Percentiles rank a stretch among this genome's conserved stretches.
phyloP scores from a whole-genome alignment of 2,797 vertebrate genomes.

The Cryptoblepharus egeriae region DNA sequence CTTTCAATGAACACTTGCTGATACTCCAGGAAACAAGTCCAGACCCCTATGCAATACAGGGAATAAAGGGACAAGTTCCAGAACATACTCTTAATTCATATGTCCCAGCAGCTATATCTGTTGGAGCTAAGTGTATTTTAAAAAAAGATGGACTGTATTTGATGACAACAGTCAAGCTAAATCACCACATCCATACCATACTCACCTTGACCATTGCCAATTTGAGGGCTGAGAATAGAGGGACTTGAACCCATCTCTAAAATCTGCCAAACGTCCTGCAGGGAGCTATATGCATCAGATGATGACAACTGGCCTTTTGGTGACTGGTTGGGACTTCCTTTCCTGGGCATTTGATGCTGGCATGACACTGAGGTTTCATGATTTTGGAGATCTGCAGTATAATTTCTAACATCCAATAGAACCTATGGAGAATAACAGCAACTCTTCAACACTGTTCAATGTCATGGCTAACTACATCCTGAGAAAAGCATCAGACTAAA shows the following conservation, averaged over 20 bases:
- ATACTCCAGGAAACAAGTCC: background rate
- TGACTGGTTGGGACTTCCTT: conserved; percentile 32
- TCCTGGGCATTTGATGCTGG: conserved; percentile 40
- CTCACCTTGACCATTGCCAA: conserved; percentile 71
- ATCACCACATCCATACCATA: conserved; percentile 9
- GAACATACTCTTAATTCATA: no score
- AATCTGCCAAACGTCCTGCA: conserved; percentile 83
- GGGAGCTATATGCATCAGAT: conserved; percentile 69
- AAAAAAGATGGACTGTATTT: background rate
- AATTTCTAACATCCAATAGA: conserved; percentile 14
- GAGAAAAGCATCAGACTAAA: no score
- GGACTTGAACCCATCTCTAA: conserved; percentile 80
- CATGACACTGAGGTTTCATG: conserved; percentile 48
- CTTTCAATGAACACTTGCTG: background rate
- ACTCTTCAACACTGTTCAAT: background rate
- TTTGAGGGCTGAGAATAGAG: conserved; percentile 68
- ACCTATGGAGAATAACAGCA: conserved; percentile 58
- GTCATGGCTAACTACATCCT: no score
- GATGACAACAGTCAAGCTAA: background rate
- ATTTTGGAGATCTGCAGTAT: conserved; percentile 48
- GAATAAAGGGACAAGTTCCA: background rate
- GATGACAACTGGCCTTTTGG: conserved; percentile 67
- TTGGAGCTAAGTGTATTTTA: no score
- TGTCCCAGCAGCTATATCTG: no score
- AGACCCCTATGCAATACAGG: background rate